These are phyloP conservation scores for Chaenocephalus aceratus DNA, from an alignment of 2,113 vertebrate species.

Conservation along the genomic window DNA sequence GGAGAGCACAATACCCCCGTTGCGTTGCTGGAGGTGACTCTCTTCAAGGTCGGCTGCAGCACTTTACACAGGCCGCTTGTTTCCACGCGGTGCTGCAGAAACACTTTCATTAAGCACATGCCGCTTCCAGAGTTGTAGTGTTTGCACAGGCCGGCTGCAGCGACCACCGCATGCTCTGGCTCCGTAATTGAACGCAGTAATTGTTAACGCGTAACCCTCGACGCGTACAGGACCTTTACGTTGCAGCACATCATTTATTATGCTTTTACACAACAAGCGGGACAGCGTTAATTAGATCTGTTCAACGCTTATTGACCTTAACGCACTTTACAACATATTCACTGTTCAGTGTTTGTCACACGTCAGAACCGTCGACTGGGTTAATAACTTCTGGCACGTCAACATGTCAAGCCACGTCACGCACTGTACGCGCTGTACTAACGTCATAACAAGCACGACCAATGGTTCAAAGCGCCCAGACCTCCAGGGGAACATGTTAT, in stretches of 20 bases:
- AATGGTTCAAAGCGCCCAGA: neutral
- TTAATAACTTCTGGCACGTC: conserved; percentile 34
- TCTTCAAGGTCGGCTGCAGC: conserved; percentile 65
- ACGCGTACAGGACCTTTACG: conserved; percentile 42
- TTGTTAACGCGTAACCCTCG: conserved; percentile 42
- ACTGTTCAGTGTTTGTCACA: conserved; percentile 9
- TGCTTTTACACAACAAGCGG: neutral
- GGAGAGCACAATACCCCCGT: conserved; percentile 54
- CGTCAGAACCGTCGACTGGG: neutral
- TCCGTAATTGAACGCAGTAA: conserved; percentile 50
- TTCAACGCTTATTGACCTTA: conserved; percentile 32
- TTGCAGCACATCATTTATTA: conserved; percentile 30
- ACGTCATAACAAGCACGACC: conserved; percentile 25
- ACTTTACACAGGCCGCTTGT: conserved; percentile 27
- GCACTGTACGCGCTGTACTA: neutral
- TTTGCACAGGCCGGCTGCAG: conserved; percentile 21
- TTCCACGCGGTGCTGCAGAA: conserved; percentile 36
- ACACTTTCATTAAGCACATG: conserved; percentile 68
- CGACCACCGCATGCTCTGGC: conserved; percentile 51
- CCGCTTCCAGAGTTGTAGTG: conserved; percentile 42
- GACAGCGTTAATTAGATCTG: neutral
- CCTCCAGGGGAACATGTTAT: conserved; percentile 11
- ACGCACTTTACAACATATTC: neutral
- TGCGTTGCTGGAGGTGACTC: conserved; percentile 71
- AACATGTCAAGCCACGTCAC: conserved; percentile 26